These are phyloP conservation scores for Pachycephala philippinensis DNA, from an alignment of 2,113 vertebrate species.

Conservation along the genomic window DNA sequence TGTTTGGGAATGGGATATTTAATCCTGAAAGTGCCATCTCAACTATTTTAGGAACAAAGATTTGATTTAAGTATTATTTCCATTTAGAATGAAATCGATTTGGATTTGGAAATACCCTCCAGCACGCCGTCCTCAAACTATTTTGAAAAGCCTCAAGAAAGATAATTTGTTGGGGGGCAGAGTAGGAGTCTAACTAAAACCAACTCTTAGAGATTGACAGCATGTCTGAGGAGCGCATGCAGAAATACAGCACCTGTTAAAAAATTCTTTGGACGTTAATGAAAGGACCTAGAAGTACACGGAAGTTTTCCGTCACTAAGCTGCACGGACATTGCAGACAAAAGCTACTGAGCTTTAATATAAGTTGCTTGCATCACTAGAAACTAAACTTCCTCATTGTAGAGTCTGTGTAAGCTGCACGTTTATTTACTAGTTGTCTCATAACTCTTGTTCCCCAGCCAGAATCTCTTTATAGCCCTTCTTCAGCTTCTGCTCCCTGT, in stretches of 20 bases:
- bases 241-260: constrained; percentile 48
- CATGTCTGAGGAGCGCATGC: constrained; percentile 21
- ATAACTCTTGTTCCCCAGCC: constrained; percentile 71
- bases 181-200: constrained; percentile 40
- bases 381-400: constrained; percentile 29
- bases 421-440: constrained; percentile 59
- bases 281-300: neutral
- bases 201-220: constrained; percentile 30
- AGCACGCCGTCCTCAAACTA: constrained; percentile 28
- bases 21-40: constrained; percentile 32
- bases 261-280: neutral
- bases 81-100: constrained; percentile 42
- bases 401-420: constrained; percentile 9
- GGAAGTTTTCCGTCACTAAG: neutral
- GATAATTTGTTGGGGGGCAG: constrained; percentile 37
- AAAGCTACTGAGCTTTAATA: constrained; percentile 27
- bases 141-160: constrained; percentile 54
- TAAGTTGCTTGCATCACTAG: constrained; percentile 17
- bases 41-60: neutral
- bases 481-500: constrained; percentile 67
- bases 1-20: constrained; percentile 37
- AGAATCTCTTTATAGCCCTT: constrained; percentile 69
- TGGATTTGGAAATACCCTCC: constrained; percentile 40
- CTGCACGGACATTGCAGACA: constrained; percentile 39
- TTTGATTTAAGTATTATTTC: constrained; percentile 58